Evolutionary conservation across 37 sponge, comb jelly and placozoan species (phyloP).

Genomic region (Theonella swinhoei): DNA sequence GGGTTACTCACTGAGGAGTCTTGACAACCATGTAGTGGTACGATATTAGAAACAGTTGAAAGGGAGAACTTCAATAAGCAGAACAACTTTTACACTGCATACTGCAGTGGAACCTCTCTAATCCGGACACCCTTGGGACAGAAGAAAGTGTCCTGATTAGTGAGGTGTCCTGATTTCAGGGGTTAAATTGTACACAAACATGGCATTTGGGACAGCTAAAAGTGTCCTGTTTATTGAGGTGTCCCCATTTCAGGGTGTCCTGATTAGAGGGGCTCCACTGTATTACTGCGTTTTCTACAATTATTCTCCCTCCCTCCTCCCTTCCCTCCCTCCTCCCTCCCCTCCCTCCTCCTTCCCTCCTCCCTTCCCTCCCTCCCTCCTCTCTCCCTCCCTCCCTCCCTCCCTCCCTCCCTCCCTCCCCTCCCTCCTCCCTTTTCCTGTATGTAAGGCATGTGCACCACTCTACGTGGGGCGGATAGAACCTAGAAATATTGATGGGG

Average conservation of each 20-base stretch:
- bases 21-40: conserved; percentile 37
- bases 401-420: not conserved
- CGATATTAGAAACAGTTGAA: not conserved
- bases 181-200: no score
- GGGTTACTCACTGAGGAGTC: conserved; percentile 27
- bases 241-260: no score
- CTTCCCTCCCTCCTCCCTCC: not conserved
- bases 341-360: not conserved
- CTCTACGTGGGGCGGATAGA: not conserved
- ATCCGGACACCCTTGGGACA: no score
- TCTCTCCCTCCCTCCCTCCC: not conserved
- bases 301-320: not conserved
- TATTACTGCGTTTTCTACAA: not conserved
- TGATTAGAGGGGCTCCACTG: no score
- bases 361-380: not conserved
- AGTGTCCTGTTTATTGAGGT: no score
- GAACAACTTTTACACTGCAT: no score
- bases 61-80: not conserved
- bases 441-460: conserved; percentile 46
- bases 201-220: no score
- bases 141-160: no score
- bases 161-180: no score
- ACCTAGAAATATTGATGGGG: not conserved
- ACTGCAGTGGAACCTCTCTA: no score
- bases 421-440: not conserved